Evolutionary conservation across 2,113 vertebrate genomes (phyloP), one percentile per base, ranked within the genome.

Genomic region (Cyphomyrus discorhynchus): DNA sequence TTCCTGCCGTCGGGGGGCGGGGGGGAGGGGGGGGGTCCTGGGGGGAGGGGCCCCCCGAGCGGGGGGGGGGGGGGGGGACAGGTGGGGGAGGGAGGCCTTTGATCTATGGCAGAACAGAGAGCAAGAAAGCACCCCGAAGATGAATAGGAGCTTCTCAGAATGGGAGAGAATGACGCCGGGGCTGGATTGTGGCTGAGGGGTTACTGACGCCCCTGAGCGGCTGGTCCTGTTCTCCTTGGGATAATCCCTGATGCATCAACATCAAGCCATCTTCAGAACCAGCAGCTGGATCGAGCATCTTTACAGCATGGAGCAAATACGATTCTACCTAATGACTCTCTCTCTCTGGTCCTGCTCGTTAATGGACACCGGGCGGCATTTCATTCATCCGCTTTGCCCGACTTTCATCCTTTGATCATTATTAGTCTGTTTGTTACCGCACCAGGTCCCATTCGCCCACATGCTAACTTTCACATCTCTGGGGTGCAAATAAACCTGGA

Each of bases 181-280:
- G 92, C 93, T 94, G 92, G 95, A 94, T 95, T 92, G 85, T 24
- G 80, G 85, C 88, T 92, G 92, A 92, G 93, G 93, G 94, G 94
- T 95, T 94, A 93, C 94, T 94, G 94, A 92, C 93, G 93, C 93
- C 93, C 92, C 88, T 19, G 80, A 87, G 93, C 92, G 92, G 93
- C 94, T 93, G 94, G 91, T 92, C 92, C 93, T 93, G 94, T 93
- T 95, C 92, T 94, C 92, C 89, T 90, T 88, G 93, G 94, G 90
- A 92, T 91, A 93, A 91, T 91, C 93, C 93, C 95, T 94, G 96
- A 95, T 93, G 94, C 95, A 96, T 96, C 96, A 96, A 94, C 92
- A 95, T 94, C 92, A 94, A 96, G 92, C 92, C 94, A 87, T 94
- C 93, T 94, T 82, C 92, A 91, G 19, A 84, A 24, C 3, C 19